Evolutionary conservation across 2,888 invertebrate species (phyloP).

Genomic region (Syrphus vitripennis): DNA sequence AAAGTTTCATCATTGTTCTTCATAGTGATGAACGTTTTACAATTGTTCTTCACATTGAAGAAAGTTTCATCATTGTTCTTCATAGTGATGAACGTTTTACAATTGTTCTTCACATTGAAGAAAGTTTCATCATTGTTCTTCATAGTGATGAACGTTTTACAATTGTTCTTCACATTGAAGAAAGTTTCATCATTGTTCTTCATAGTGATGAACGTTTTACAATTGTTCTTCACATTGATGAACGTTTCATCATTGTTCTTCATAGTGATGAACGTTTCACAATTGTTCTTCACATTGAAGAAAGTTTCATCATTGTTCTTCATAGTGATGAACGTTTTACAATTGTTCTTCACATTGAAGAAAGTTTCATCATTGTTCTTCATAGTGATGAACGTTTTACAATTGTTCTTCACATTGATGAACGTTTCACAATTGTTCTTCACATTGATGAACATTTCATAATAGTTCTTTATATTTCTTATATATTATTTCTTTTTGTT

Average conservation of each 20-base stretch:
- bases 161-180: too few species aligned
- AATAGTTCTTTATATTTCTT: neutral
- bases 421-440: neutral
- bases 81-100: neutral
- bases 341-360: too few species aligned
- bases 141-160: neutral
- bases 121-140: neutral
- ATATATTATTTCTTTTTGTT: neutral
- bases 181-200: too few species aligned
- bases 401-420: neutral
- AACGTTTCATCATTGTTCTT: constrained; percentile 2
- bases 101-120: neutral
- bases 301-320: neutral
- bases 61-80: neutral
- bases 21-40: neutral
- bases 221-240: neutral
- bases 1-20: neutral
- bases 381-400: neutral
- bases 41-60: too few species aligned
- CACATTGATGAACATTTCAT: constrained; percentile 1
- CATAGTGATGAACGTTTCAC: neutral
- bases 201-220: too few species aligned
- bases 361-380: neutral
- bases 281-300: neutral
- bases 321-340: neutral